Conservation (phyloP, 2,888 invertebrate genomes). For the Ceratothoa steindachneri region DNA sequence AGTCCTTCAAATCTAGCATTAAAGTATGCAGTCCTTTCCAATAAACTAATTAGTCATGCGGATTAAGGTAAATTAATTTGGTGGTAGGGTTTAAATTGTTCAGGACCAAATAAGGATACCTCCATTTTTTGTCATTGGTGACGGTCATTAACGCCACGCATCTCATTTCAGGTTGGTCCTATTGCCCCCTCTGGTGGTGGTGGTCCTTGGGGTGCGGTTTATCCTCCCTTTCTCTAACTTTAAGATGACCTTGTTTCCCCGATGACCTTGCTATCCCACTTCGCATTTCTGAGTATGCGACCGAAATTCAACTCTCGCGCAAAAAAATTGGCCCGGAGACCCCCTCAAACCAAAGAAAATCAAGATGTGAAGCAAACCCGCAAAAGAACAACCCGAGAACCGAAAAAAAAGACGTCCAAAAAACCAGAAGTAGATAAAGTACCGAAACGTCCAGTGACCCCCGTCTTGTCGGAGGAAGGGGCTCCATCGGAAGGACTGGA, state of each 20-base stretch:
- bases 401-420: not conserved
- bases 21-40: too few relatives aligned
- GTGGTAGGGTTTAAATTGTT: too few relatives aligned
- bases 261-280: conserved; percentile 5
- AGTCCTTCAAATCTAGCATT: too few relatives aligned
- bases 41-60: too few relatives aligned
- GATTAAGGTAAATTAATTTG: too few relatives aligned
- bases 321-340: not conserved
- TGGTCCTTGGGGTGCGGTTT: not conserved
- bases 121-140: too few relatives aligned
- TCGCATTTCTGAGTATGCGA: not conserved
- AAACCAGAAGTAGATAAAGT: not conserved
- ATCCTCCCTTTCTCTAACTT: not conserved
- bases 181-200: not conserved
- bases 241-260: conserved; percentile 4
- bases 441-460: not conserved
- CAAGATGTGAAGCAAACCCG: not conserved
- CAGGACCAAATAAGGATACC: too few relatives aligned
- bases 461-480: not conserved
- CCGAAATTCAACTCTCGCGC: not conserved
- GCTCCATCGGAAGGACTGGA: not conserved
- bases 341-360: not conserved
- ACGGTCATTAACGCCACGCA: not conserved
- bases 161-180: not conserved
- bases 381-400: too few relatives aligned